These are phyloP conservation scores for Lasioglossum zephyrum DNA, from an alignment of 2,888 invertebrate genomes.

Conservation along the genomic window DNA sequence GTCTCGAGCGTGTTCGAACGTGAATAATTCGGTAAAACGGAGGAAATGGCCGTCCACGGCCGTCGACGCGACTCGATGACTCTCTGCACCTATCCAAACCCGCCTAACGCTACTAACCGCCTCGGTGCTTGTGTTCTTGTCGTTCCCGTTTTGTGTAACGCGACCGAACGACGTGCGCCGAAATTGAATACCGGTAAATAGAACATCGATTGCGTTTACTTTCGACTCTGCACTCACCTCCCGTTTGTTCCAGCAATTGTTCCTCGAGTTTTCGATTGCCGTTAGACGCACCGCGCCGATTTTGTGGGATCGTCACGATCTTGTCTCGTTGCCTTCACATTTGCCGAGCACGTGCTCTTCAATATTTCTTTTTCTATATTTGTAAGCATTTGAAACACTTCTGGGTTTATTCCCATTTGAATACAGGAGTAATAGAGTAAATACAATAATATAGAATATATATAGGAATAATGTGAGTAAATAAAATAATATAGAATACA, in stretches of 20 bases:
- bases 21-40: conserved; percentile 44
- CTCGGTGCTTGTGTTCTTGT: background rate
- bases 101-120: background rate
- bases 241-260: background rate
- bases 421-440: too few relatives aligned
- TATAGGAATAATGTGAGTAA: too few relatives aligned
- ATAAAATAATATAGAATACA: too few relatives aligned
- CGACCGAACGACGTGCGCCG: background rate
- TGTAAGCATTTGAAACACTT: too few relatives aligned
- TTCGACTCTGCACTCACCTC: background rate
- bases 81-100: background rate
- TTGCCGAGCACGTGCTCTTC: background rate
- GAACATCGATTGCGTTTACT: background rate
- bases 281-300: background rate
- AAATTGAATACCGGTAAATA: background rate
- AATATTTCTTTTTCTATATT: too few relatives aligned
- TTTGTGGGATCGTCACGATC: background rate
- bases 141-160: background rate
- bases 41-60: background rate
- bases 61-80: background rate
- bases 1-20: background rate
- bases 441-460: too few relatives aligned
- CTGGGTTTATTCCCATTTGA: too few relatives aligned
- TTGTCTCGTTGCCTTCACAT: background rate
- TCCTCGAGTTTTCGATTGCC: background rate